A percentile compares a stretch with the other conserved stretches of the same genome.
phyloP scores from a whole-genome alignment of 35 echinoderm and acorn worm species.

The Apostichopus californicus region DNA sequence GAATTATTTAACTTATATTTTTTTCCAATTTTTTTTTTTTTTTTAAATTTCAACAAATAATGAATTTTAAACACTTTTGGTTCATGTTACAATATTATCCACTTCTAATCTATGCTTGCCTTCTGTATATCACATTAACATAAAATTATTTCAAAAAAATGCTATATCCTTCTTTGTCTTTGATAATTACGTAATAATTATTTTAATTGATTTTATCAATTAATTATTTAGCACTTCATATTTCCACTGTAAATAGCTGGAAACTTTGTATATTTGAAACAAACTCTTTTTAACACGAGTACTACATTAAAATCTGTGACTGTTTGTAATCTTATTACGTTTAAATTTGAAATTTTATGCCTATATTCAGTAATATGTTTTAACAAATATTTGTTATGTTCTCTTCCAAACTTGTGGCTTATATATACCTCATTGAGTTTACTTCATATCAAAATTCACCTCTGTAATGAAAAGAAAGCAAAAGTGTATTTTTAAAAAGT shows the following conservation, averaged over 20 bases:
- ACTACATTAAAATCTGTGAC: background rate
- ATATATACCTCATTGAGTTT: background rate
- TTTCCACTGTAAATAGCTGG: background rate
- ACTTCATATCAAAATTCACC: background rate
- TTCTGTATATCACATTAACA: slow-evolving; percentile 1
- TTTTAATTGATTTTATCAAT: background rate
- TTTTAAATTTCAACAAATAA: background rate
- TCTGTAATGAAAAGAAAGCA: background rate
- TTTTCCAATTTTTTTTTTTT: background rate
- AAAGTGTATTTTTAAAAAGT: background rate
- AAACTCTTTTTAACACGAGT: background rate
- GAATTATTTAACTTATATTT: no score
- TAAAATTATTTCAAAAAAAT: background rate
- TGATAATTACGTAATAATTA: background rate
- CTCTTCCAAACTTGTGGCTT: slow-evolving; percentile 4
- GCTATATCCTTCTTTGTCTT: background rate
- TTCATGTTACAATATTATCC: background rate
- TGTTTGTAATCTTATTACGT: background rate
- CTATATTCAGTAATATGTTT: background rate
- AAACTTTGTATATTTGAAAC: slow-evolving; percentile 9
- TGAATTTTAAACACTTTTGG: background rate
- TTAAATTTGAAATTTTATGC: background rate
- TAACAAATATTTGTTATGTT: background rate
- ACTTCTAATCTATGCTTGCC: background rate
- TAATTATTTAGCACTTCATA: background rate